Conservation (phyloP, 2,888 invertebrate genomes). For the Myopa tessellatipennis region DNA sequence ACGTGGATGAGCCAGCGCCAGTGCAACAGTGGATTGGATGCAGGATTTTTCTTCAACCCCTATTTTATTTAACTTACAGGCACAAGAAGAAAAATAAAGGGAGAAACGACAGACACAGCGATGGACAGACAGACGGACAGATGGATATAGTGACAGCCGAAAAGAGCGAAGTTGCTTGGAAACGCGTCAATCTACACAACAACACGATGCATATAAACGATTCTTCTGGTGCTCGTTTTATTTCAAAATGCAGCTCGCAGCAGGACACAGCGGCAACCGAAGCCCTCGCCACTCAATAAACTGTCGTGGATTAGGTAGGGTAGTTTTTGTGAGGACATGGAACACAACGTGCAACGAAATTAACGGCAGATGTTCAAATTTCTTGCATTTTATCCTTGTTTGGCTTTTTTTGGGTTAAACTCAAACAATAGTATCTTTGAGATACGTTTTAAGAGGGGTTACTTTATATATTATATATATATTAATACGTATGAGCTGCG, state of each 20-base stretch:
- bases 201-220: not conserved
- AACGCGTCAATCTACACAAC: not conserved
- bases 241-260: not conserved
- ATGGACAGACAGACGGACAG: not conserved
- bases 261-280: constrained; percentile 14
- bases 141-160: not conserved
- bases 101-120: not conserved
- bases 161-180: not conserved
- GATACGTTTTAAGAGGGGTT: constrained; percentile 41
- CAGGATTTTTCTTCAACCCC: constrained; percentile 45
- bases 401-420: constrained; percentile 1
- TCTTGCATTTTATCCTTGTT: constrained; percentile 38
- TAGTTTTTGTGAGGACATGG: constrained; percentile 23
- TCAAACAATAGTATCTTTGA: constrained; percentile 43
- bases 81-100: not conserved
- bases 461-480: not conserved
- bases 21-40: constrained; percentile 27
- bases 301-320: not conserved
- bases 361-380: constrained; percentile 60
- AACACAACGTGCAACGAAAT: constrained; percentile 22
- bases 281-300: not conserved
- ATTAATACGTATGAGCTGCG: not conserved
- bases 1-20: not conserved
- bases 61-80: not conserved
- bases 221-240: not conserved